These are phyloP conservation scores for Dinoponera quadriceps DNA, from an alignment of 1,140 invertebrate species.

Conservation along the genomic window DNA sequence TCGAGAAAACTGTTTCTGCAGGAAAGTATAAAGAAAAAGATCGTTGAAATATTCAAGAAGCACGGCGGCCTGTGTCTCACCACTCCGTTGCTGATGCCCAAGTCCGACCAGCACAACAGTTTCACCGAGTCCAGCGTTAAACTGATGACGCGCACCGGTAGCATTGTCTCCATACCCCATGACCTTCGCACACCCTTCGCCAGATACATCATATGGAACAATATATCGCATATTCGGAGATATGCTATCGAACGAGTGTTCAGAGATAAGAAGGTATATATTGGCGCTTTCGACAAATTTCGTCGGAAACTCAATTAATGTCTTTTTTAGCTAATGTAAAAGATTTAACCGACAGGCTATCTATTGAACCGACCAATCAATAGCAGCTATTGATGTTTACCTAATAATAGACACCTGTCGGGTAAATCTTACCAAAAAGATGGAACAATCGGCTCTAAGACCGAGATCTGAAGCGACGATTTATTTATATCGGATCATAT, in stretches of 20 bases:
- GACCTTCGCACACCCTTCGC: conserved; percentile 93
- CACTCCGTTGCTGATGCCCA: conserved; percentile 92
- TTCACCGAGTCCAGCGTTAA: conserved; percentile 89
- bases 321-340: too few relatives aligned
- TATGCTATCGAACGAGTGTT: conserved; percentile 95
- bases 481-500: not conserved
- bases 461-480: too few relatives aligned
- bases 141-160: conserved; percentile 94
- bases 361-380: too few relatives aligned
- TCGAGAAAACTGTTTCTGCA: conserved; percentile 72
- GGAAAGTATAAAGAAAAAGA: conserved; percentile 81
- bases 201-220: conserved; percentile 93
- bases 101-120: conserved; percentile 86
- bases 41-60: conserved; percentile 89
- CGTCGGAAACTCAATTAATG: too few relatives aligned
- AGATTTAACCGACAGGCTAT: too few relatives aligned
- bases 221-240: conserved; percentile 92
- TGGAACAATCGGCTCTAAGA: too few relatives aligned
- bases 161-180: conserved; percentile 92
- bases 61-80: conserved; percentile 92
- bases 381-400: too few relatives aligned
- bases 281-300: not conserved
- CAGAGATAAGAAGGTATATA: conserved; percentile 90
- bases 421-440: too few relatives aligned
- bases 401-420: too few relatives aligned